Conservation (phyloP, 92 coral and sea anemone genomes). For the Bergia sp. region DNA sequence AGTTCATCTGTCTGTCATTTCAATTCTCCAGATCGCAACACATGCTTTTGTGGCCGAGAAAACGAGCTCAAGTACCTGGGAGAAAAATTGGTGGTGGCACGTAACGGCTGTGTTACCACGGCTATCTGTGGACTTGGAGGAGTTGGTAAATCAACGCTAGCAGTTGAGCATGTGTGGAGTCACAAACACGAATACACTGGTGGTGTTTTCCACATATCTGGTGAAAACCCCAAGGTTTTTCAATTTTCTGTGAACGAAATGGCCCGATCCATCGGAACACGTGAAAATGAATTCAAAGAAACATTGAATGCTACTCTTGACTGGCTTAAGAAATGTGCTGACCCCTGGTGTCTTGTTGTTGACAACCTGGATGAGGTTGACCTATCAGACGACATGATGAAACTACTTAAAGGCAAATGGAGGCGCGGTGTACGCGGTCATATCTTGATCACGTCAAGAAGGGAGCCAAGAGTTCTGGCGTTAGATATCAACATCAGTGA, state of each 20-base stretch:
- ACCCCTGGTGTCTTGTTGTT: slow-evolving; percentile 72
- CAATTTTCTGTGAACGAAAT: slow-evolving; percentile 69
- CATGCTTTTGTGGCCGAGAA: slow-evolving; percentile 70
- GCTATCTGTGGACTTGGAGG: slow-evolving; percentile 90
- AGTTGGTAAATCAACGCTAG: slow-evolving; percentile 84
- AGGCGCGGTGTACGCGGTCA: slow-evolving; percentile 68
- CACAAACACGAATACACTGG: slow-evolving; percentile 65
- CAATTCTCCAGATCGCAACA: slow-evolving; percentile 66
- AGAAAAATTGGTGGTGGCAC: slow-evolving; percentile 25
- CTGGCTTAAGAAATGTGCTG: slow-evolving; percentile 46
- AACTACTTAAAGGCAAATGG: slow-evolving; percentile 79
- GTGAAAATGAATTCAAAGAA: slow-evolving; percentile 51
- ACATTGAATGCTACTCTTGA: slow-evolving; percentile 68
- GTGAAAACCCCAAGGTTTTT: slow-evolving; percentile 66
- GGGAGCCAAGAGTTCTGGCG: slow-evolving; percentile 57
- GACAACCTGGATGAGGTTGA: slow-evolving; percentile 78
- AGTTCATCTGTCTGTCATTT: slow-evolving; percentile 10
- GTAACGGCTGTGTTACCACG: slow-evolving; percentile 44
- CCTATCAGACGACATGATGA: slow-evolving; percentile 66
- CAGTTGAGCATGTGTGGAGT: slow-evolving; percentile 73
- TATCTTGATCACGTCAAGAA: slow-evolving; percentile 75
- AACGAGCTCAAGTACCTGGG: slow-evolving; percentile 52
- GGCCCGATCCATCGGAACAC: slow-evolving; percentile 71
- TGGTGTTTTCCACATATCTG: slow-evolving; percentile 90
- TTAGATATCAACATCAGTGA: slow-evolving; percentile 55